Percentiles rank a stretch among this genome's conserved stretches.
Evolutionary conservation across 2,888 invertebrate genomes (phyloP).

Genomic region (Zootermopsis nevadensis): DNA sequence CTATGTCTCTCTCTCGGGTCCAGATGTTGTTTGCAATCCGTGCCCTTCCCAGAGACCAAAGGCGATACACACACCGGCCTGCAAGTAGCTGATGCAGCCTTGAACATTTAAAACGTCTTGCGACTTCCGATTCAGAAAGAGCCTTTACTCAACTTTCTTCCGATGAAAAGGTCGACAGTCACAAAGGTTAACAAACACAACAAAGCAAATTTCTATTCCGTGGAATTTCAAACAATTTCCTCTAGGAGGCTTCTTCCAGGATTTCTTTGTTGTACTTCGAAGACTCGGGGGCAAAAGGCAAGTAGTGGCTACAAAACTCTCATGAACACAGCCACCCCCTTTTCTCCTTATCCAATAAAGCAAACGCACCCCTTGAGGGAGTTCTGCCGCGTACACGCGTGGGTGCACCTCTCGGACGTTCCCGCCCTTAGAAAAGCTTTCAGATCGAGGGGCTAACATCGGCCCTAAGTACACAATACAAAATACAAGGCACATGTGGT

Average conservation of each 20-base stretch:
- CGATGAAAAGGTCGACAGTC: background rate
- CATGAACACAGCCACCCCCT: background rate
- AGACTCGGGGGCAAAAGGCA: conserved; percentile 20
- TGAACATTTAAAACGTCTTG: background rate
- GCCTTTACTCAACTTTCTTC: background rate
- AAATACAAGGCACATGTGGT: conserved; percentile 18
- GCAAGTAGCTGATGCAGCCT: background rate
- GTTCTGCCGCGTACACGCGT: background rate
- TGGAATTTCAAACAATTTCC: conserved; percentile 13
- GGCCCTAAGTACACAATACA: conserved; percentile 25
- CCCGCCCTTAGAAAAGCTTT: conserved; percentile 6
- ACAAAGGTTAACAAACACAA: conserved; percentile 1
- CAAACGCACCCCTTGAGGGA: background rate
- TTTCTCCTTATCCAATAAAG: conserved; percentile 16
- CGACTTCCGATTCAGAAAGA: background rate
- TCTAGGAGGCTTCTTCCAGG: background rate
- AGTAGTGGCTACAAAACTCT: conserved; percentile 18
- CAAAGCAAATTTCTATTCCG: background rate
- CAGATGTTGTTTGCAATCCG: no score
- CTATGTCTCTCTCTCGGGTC: no score
- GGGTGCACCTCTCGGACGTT: conserved; percentile 1
- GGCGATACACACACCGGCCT: no score
- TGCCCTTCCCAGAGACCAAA: no score
- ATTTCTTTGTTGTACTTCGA: background rate
- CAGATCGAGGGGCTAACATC: conserved; percentile 4